These are phyloP conservation scores for Heteronetta atricapilla DNA, from an alignment of 2,113 vertebrate species.

Conservation along the genomic window DNA sequence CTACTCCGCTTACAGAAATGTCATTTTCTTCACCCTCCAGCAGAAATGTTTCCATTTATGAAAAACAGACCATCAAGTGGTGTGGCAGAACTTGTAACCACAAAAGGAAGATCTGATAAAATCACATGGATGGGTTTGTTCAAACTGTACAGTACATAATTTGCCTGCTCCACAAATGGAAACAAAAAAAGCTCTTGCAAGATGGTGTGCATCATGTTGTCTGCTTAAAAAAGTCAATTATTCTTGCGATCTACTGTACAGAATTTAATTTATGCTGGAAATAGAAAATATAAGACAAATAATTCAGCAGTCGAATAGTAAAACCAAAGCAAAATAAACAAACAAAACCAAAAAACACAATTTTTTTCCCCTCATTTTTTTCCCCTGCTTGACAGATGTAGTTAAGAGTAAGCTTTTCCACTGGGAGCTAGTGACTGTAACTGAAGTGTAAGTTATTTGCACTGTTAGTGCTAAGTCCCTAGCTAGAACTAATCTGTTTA, in stretches of 20 bases:
- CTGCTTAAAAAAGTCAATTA: neutral
- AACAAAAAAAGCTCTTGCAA: neutral
- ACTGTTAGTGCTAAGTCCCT: neutral
- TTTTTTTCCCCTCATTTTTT: neutral
- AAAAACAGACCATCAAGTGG: constrained; percentile 19
- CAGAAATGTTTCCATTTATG: constrained; percentile 33
- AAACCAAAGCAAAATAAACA: neutral
- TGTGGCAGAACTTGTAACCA: neutral
- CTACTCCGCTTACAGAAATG: neutral
- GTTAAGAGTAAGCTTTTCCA: neutral
- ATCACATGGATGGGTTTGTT: constrained; percentile 10
- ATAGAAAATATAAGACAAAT: neutral
- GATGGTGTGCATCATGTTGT: neutral
- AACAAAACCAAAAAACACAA: neutral
- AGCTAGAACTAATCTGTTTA: neutral
- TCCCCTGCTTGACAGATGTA: neutral
- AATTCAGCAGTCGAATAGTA: neutral
- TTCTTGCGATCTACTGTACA: neutral
- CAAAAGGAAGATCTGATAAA: constrained; percentile 2
- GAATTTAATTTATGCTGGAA: neutral
- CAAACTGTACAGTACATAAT: neutral
- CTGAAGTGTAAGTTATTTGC: neutral
- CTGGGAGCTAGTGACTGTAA: neutral
- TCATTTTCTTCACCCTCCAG: neutral
- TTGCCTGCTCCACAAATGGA: constrained; percentile 26